Evolutionary conservation across 2,113 vertebrate species (phyloP).

Genomic region (Cololabis saira): DNA sequence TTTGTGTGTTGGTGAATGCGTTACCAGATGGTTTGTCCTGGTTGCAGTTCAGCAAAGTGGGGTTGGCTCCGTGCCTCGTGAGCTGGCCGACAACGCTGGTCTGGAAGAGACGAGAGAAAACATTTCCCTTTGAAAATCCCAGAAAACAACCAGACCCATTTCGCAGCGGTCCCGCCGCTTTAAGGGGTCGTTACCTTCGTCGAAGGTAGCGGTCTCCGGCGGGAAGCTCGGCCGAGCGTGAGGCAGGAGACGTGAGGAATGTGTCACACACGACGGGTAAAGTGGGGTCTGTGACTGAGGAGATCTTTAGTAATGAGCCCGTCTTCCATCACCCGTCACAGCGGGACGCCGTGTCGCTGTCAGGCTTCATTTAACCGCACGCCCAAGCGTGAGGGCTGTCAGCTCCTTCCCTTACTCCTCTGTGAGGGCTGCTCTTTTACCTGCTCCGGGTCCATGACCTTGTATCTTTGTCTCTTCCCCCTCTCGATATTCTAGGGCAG

Average conservation of each 20-base stretch:
- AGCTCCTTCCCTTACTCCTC: constrained; percentile 15
- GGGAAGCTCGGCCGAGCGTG: too few relatives aligned
- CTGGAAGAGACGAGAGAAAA: constrained; percentile 76
- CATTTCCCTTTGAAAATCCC: too few relatives aligned
- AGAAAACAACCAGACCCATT: constrained; percentile 10
- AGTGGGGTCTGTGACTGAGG: constrained; percentile 28
- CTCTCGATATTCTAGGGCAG: too few relatives aligned
- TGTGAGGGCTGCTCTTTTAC: not conserved
- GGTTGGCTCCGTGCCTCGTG: constrained; percentile 87
- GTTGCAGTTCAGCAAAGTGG: constrained; percentile 89
- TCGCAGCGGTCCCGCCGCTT: not conserved
- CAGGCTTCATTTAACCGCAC: constrained; percentile 23
- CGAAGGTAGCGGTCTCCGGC: not conserved
- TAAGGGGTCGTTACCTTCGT: not conserved
- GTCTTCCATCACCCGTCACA: constrained; percentile 29
- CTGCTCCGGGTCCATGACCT: not conserved
- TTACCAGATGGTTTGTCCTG: constrained; percentile 94
- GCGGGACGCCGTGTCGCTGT: not conserved
- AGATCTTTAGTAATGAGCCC: constrained; percentile 32
- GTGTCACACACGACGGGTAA: constrained; percentile 32
- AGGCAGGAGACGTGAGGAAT: not conserved
- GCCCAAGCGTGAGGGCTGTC: constrained; percentile 27
- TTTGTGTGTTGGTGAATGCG: constrained; percentile 25
- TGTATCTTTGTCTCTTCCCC: too few relatives aligned
- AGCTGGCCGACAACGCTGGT: constrained; percentile 89